Evolutionary conservation across 2,113 vertebrate species (phyloP).

Genomic region (Sphaerodactylus townsendi): DNA sequence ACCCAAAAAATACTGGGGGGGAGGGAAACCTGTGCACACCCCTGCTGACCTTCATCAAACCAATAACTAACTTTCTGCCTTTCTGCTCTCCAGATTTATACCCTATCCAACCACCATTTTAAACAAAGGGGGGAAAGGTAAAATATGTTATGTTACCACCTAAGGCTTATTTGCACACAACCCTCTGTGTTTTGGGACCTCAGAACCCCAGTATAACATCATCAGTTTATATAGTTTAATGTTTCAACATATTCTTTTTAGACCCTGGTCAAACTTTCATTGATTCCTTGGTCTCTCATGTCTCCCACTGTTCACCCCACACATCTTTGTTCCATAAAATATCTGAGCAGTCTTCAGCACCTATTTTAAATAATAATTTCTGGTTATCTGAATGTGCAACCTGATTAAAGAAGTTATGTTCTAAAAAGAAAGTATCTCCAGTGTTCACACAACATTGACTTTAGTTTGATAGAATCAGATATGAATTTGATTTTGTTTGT

Average conservation of each 20-base stretch:
- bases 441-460: not conserved
- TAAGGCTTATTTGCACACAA: not conserved
- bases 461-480: not conserved
- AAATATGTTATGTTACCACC: no score
- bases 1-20: no score
- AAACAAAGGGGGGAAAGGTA: no score
- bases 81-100: not conserved
- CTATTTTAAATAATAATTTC: not conserved
- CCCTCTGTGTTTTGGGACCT: not conserved
- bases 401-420: not conserved
- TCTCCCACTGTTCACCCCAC: no score
- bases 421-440: not conserved
- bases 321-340: no score
- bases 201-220: not conserved
- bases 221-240: not conserved
- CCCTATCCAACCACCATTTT: not conserved
- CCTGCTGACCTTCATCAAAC: no score
- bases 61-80: not conserved
- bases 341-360: no score
- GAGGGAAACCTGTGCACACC: no score
- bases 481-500: not conserved
- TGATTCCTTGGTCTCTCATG: no score
- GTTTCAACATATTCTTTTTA: not conserved
- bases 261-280: no score
- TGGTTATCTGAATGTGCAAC: not conserved